Conservation (phyloP, 1,140 invertebrate genomes). For the Archegozetes longisetosus region DNA sequence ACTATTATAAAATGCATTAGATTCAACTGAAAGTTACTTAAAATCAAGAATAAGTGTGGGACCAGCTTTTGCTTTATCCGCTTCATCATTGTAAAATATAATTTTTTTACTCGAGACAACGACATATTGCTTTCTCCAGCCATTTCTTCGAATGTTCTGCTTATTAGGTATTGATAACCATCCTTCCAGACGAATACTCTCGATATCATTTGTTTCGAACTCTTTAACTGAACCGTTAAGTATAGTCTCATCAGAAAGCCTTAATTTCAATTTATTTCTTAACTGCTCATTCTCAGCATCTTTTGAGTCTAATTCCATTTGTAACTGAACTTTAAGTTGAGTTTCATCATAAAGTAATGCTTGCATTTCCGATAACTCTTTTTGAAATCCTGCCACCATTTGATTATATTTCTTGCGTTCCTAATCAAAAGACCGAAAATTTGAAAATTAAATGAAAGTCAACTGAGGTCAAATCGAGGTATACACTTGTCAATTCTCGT, state of each 20-base stretch:
- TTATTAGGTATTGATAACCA: constrained; percentile 89
- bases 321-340: constrained; percentile 51
- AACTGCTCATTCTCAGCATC: constrained; percentile 88
- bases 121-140: constrained; percentile 93
- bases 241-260: constrained; percentile 1
- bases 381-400: constrained; percentile 59
- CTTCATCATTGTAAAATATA: constrained; percentile 90
- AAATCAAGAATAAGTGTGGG: constrained; percentile 40
- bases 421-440: constrained; percentile 26
- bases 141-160: constrained; percentile 82
- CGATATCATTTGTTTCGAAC: constrained; percentile 4
- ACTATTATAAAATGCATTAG: not conserved
- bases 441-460: not conserved
- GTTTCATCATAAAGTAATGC: constrained; percentile 45
- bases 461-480: not conserved
- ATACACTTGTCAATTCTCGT: constrained; percentile 72
- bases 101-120: constrained; percentile 92
- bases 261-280: not conserved
- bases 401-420: constrained; percentile 86
- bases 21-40: not conserved
- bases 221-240: not conserved
- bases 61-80: constrained; percentile 83
- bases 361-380: constrained; percentile 70
- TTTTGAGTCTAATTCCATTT: constrained; percentile 92
- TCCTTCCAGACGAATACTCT: constrained; percentile 64